These are phyloP conservation scores for Gnatocerus cornutus DNA, from an alignment of 2,888 invertebrate species.

Conservation along the genomic window DNA sequence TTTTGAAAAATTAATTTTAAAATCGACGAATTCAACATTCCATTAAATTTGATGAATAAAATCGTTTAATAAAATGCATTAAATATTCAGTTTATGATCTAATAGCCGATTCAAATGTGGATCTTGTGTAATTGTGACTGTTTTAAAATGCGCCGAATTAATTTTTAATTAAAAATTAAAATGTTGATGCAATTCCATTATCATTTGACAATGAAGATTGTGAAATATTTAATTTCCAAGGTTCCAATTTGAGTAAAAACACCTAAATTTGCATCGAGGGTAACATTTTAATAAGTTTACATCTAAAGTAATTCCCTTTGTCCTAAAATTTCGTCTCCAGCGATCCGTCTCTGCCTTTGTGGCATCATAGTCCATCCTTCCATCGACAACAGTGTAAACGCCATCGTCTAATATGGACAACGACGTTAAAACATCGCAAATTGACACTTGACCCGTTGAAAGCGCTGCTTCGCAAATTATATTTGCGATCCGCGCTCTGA, in stretches of 20 bases:
- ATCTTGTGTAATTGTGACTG: neutral
- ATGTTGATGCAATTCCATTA: neutral
- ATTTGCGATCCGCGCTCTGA: constrained; percentile 61
- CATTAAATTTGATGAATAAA: neutral
- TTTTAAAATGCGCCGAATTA: neutral
- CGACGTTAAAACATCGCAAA: constrained; percentile 66
- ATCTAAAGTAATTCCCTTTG: constrained; percentile 2
- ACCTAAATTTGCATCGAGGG: too few species aligned
- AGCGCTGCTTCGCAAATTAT: constrained; percentile 65
- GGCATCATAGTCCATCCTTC: neutral
- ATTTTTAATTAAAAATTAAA: neutral
- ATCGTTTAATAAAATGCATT: neutral
- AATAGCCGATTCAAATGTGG: neutral
- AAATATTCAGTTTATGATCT: neutral
- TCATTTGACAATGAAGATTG: neutral
- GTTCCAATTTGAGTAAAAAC: neutral
- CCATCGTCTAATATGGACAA: constrained; percentile 58
- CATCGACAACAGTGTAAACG: constrained; percentile 42
- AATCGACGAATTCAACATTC: neutral
- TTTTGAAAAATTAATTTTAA: too few species aligned
- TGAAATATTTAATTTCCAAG: neutral
- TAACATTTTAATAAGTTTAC: neutral
- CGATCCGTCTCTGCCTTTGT: constrained; percentile 21
- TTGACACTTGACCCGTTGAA: constrained; percentile 68
- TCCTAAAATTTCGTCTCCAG: constrained; percentile 9